Conservation (phyloP, 2,797 vertebrate species). For the Rhinophrynus dorsalis region DNA sequence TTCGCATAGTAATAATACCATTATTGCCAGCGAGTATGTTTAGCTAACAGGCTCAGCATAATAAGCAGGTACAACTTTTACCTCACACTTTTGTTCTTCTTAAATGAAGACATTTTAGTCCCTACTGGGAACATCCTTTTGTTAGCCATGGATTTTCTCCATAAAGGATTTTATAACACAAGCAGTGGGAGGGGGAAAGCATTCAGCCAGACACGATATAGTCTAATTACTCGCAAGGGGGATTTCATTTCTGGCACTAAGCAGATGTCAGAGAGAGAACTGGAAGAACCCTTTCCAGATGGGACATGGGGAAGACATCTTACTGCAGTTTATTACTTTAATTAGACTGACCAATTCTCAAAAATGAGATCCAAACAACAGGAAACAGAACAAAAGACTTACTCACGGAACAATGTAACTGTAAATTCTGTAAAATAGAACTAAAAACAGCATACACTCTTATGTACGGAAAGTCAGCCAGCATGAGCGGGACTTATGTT, state of each 20-base stretch:
- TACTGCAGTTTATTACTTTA: conserved; percentile 51
- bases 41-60: not conserved
- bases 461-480: too few species aligned
- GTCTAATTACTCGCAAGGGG: conserved; percentile 51
- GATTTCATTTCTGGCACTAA: conserved; percentile 53
- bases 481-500: too few species aligned
- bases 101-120: conserved; percentile 5
- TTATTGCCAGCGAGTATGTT: not conserved
- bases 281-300: conserved; percentile 56
- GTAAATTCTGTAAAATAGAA: not conserved
- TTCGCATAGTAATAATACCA: not conserved
- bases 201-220: conserved; percentile 43
- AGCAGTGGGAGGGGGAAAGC: not conserved
- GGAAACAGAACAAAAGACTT: conserved; percentile 25
- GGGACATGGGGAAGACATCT: conserved; percentile 51
- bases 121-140: conserved; percentile 38
- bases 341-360: conserved; percentile 47
- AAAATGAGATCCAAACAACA: conserved; percentile 13
- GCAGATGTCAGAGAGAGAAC: conserved; percentile 58
- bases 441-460: not conserved
- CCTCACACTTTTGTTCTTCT: not conserved
- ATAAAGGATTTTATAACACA: conserved; percentile 41
- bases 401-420: not conserved
- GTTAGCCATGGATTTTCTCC: conserved; percentile 28
- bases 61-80: not conserved